Base-by-base conservation (phyloP, 2,888 invertebrate species). In the Trilocha varians region DNA sequence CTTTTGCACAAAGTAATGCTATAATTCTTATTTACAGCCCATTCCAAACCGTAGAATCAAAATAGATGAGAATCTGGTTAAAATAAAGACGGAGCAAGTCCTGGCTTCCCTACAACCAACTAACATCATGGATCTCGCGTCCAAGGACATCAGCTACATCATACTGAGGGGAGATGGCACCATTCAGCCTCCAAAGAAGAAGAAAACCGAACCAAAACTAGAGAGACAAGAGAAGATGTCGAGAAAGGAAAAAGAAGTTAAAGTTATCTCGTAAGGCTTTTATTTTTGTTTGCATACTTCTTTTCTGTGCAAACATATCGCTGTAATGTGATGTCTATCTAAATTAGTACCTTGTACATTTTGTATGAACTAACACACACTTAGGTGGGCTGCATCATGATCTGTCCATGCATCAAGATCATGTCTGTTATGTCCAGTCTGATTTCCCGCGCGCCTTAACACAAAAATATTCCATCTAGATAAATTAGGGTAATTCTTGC, bases 71-170 rank as follows among this genome's bases (percentile, higher is more conserved):
- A 37, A 44, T 0, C 34, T 45, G 0, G 62, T 70, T 1, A 50
- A 59, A 32, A 11, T 44, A 0, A 66, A 64, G 8, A 66, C 68
- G 0, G 57, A 71, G 1, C 45, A 68, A 14, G 34, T 77, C 1
- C 16, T 76, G 0, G 64, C 70, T 0, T 55, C 66, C 0, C 68
- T 78, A 65, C 51, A 54, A 0, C 66, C 78, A 0, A 67, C 67
- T 0, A 62, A 57, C 17, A 53, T 79, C 0, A 67, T 61, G 45
- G 64, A 58, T 0, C 41, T 78, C 0, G 71, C 72, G 0, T 70
- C 70, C 0, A 64, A 75, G 0, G 76, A 83, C n/a, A 76, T 82
- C 2, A 78, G 76, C 45, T 85, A 84, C 42, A 79, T 85, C 25
- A 79, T 86, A n/a, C 70, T 84, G 2, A 78, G 79, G 45, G 48